Conservation (phyloP, 1,140 invertebrate genomes). For the Luehdorfia chinensis region DNA sequence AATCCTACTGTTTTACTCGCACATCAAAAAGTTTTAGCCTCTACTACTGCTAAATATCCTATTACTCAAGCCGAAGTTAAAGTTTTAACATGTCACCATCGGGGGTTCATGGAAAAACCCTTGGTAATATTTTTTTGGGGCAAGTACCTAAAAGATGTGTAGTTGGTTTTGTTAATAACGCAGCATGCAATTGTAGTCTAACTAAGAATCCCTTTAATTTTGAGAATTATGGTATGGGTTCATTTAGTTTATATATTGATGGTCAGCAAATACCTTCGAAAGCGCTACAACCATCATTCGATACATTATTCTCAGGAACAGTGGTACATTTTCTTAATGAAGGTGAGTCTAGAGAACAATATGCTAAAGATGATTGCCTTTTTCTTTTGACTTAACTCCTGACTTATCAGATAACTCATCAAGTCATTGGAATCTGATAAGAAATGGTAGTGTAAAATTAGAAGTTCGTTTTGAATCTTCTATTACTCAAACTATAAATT, state of each 20-base stretch:
- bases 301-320: conserved; percentile 56
- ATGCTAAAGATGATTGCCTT: not conserved
- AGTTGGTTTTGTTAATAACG: conserved; percentile 56
- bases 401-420: conserved; percentile 48
- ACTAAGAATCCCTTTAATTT: conserved; percentile 58
- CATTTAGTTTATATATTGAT: conserved; percentile 48
- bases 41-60: conserved; percentile 57
- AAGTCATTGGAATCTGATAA: conserved; percentile 48
- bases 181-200: conserved; percentile 52
- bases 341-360: not conserved
- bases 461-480: conserved; percentile 40
- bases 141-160: conserved; percentile 56
- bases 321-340: conserved; percentile 5
- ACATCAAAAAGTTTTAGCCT: conserved; percentile 45
- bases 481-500: conserved; percentile 37
- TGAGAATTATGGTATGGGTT: conserved; percentile 43
- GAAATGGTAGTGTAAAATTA: conserved; percentile 36
- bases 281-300: conserved; percentile 30
- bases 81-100: conserved; percentile 44
- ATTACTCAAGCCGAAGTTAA: conserved; percentile 55
- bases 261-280: conserved; percentile 32
- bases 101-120: conserved; percentile 39
- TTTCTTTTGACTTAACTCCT: conserved; percentile 31
- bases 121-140: conserved; percentile 51
- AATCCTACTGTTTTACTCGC: conserved; percentile 45